phyloP scores from a whole-genome alignment of 1,140 invertebrate genomes.

The Pogonomyrmex barbatus region DNA sequence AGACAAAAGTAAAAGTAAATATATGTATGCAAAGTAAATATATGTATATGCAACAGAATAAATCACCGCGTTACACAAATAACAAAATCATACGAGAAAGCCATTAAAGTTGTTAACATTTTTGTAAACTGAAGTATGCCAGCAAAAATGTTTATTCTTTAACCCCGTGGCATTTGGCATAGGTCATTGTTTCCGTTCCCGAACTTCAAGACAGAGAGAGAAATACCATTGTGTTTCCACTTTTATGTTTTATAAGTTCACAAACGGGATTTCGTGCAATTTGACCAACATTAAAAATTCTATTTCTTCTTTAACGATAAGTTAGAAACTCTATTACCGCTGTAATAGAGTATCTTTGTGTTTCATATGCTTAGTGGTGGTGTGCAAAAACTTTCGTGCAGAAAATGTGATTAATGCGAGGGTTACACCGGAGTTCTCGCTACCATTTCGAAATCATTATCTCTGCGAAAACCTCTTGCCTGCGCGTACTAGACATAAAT shows the following conservation, averaged over 20 bases:
- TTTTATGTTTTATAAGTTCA: background rate
- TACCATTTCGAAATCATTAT: conserved; percentile 35
- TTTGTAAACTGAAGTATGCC: background rate
- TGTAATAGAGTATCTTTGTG: background rate
- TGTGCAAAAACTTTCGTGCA: background rate
- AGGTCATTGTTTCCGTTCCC: background rate
- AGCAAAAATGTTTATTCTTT: conserved; percentile 27
- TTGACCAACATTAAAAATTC: conserved; percentile 27
- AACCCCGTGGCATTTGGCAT: conserved; percentile 26
- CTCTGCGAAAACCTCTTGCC: background rate
- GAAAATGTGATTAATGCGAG: background rate
- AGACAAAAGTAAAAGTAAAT: background rate
- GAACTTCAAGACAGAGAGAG: background rate
- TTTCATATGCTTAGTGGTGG: background rate
- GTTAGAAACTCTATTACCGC: background rate
- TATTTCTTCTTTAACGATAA: background rate
- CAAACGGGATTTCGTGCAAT: background rate
- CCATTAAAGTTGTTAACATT: conserved; percentile 35
- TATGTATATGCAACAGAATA: background rate
- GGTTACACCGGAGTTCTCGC: background rate
- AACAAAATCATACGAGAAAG: background rate
- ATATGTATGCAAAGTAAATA: background rate
- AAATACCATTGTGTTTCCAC: background rate
- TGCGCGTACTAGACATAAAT: conserved; percentile 19
- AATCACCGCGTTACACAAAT: background rate